These are phyloP conservation scores for Dicycla oo DNA, from an alignment of 2,888 invertebrate species.

Conservation along the genomic window DNA sequence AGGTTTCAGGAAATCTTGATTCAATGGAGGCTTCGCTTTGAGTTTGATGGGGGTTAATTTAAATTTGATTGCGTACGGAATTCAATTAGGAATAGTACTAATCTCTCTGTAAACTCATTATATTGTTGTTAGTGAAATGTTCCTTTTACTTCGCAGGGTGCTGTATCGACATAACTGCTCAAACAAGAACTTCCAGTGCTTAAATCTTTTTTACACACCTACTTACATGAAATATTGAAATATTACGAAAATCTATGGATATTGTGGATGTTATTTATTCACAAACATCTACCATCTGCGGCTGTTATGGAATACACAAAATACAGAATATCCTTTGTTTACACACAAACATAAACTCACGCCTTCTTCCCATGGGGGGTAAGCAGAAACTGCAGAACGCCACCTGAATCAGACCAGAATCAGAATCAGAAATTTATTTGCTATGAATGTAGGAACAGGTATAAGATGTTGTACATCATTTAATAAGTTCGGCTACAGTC, in stretches of 20 bases:
- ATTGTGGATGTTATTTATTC: background rate
- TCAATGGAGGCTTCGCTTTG: slow-evolving; percentile 9
- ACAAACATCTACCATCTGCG: no score
- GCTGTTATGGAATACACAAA: no score
- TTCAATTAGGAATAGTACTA: slow-evolving; percentile 19
- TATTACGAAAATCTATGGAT: no score
- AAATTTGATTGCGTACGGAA: slow-evolving; percentile 33
- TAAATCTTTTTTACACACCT: background rate
- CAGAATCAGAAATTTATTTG: no score
- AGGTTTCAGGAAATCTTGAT: slow-evolving; percentile 16
- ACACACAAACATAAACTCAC: no score
- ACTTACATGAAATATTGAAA: background rate
- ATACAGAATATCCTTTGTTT: background rate
- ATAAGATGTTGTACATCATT: no score
- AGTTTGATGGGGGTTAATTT: slow-evolving; percentile 28
- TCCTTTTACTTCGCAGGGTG: background rate
- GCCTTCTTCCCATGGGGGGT: no score
- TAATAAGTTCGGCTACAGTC: no score
- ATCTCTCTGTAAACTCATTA: background rate
- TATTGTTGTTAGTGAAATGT: background rate
- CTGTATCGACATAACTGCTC: background rate
- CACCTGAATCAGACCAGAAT: no score
- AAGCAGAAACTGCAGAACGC: no score
- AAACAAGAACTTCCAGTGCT: background rate
- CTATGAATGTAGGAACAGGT: no score